phyloP scores from a whole-genome alignment of 2,113 vertebrate genomes.

The Seriola rivoliana region DNA sequence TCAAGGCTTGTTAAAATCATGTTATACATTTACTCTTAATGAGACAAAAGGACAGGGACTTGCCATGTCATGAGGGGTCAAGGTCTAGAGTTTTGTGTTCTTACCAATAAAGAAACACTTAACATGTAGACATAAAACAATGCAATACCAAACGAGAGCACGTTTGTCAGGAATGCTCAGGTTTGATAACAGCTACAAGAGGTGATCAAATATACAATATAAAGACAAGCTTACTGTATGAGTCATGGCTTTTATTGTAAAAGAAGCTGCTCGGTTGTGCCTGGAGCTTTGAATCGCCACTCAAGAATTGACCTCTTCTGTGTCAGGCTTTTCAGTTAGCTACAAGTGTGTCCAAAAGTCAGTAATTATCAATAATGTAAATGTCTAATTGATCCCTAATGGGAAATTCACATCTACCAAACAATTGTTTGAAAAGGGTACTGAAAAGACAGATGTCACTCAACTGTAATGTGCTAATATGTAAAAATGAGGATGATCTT shows the following conservation, averaged over 20 bases:
- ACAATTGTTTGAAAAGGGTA: no score
- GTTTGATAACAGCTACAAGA: neutral
- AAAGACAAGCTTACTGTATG: neutral
- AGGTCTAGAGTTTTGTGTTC: constrained; percentile 48
- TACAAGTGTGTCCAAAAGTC: neutral
- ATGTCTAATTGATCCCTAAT: neutral
- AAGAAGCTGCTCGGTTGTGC: neutral
- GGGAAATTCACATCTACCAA: neutral
- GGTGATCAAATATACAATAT: neutral
- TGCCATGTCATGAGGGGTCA: constrained; percentile 37
- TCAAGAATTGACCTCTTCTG: neutral
- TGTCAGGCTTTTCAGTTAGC: neutral
- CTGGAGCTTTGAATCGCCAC: neutral
- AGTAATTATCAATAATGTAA: neutral
- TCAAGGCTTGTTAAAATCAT: constrained; percentile 63
- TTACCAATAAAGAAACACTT: constrained; percentile 54
- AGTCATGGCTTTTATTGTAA: constrained; percentile 5
- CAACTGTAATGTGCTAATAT: no score
- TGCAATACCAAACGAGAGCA: neutral
- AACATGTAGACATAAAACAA: constrained; percentile 66
- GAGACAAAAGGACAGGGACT: constrained; percentile 31
- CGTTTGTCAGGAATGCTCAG: neutral
- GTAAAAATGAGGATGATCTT: no score
- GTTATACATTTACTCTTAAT: constrained; percentile 80
- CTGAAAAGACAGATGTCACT: no score